These are phyloP conservation scores for Cosmopolites sordidus DNA, from an alignment of 2,888 invertebrate genomes.

Conservation along the genomic window DNA sequence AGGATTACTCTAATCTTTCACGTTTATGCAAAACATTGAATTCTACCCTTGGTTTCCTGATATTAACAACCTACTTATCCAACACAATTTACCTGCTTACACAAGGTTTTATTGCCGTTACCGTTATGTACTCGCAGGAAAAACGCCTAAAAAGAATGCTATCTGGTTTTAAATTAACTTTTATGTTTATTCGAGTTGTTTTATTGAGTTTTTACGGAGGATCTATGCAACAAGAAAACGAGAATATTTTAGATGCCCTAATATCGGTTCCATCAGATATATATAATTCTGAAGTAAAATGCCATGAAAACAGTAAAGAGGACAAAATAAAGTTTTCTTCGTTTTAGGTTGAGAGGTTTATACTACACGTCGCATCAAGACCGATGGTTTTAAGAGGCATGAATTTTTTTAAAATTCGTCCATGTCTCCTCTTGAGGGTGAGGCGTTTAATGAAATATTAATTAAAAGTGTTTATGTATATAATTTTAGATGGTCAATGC, in stretches of 20 bases:
- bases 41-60: neutral
- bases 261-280: slow-evolving; percentile 60
- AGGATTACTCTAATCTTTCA: slow-evolving; percentile 3
- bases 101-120: neutral
- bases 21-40: slow-evolving; percentile 1
- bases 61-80: neutral
- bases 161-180: neutral
- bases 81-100: neutral
- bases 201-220: slow-evolving; percentile 36
- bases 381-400: slow-evolving; percentile 27
- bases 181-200: neutral
- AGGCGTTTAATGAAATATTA: neutral
- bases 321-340: neutral
- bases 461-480: neutral
- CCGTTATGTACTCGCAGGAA: neutral
- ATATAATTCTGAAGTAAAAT: slow-evolving; percentile 59
- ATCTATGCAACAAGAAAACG: slow-evolving; percentile 39
- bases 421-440: slow-evolving; percentile 28
- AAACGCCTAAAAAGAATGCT: neutral
- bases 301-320: neutral
- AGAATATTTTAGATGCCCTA: slow-evolving; percentile 44
- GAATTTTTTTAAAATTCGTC: slow-evolving; percentile 27
- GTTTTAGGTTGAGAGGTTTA: slow-evolving; percentile 28
- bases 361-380: slow-evolving; percentile 19
- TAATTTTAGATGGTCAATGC: slow-evolving; percentile 37